phyloP scores from a whole-genome alignment of 2,888 invertebrate species.

The Macrostomum cliftonense region DNA sequence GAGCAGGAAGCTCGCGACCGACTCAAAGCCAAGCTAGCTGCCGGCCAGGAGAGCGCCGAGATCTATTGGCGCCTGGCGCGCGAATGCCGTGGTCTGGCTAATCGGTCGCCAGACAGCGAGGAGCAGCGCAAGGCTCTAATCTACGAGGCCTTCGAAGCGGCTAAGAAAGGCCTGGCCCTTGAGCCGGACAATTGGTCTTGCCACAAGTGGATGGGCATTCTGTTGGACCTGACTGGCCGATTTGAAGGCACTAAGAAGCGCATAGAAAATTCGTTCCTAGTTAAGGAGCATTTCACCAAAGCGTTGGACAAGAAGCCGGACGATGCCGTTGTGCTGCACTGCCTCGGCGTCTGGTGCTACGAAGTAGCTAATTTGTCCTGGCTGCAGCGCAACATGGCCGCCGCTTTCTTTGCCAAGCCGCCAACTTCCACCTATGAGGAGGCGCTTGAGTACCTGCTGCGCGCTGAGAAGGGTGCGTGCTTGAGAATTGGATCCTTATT shows the following conservation, averaged over 20 bases:
- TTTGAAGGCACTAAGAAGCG: conserved; percentile 56
- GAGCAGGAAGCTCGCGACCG: too few relatives aligned
- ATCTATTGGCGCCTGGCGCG: too few relatives aligned
- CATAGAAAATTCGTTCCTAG: conserved; percentile 52
- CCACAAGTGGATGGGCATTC: conserved; percentile 51
- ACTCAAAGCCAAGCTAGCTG: too few relatives aligned
- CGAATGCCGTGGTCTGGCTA: too few relatives aligned
- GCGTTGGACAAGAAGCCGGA: conserved; percentile 1
- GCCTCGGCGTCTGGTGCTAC: conserved; percentile 42
- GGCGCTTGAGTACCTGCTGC: conserved; percentile 57
- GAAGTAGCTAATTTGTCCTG: conserved; percentile 62
- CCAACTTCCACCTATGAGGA: conserved; percentile 62
- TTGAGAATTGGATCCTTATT: background rate
- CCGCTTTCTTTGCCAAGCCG: conserved; percentile 54
- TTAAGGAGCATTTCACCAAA: conserved; percentile 49
- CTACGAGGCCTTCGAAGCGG: conserved; percentile 49
- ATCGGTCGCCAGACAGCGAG: conserved; percentile 33
- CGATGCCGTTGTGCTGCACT: background rate
- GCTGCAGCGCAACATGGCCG: conserved; percentile 60
- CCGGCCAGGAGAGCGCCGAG: too few relatives aligned
- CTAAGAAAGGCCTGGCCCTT: conserved; percentile 45
- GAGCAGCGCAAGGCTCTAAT: conserved; percentile 46
- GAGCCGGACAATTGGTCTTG: conserved; percentile 45
- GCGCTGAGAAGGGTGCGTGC: conserved; percentile 49
- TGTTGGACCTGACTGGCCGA: conserved; percentile 55